phyloP scores from a whole-genome alignment of 2,888 invertebrate genomes.

The Pecten maximus region DNA sequence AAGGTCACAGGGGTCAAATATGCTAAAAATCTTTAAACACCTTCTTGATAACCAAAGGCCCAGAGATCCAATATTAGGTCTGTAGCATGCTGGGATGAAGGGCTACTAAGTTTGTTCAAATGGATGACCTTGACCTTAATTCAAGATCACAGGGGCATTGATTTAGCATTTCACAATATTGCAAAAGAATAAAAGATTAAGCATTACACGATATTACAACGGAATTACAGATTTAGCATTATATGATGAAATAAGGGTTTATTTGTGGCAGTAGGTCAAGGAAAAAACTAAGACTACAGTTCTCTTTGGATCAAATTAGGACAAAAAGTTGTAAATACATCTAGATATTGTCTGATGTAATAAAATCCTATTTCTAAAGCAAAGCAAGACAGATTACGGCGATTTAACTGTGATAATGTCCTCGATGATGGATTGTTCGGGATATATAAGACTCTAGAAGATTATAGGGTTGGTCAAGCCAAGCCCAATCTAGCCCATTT shows the following conservation, averaged over 20 bases:
- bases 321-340: background rate
- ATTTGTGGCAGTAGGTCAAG: background rate
- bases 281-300: background rate
- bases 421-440: background rate
- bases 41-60: too few relatives aligned
- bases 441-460: background rate
- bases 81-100: too few relatives aligned
- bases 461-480: conserved; percentile 21
- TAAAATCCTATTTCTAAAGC: background rate
- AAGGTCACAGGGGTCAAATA: too few relatives aligned
- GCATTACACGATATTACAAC: too few relatives aligned
- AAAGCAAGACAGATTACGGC: background rate
- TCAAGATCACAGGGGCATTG: too few relatives aligned
- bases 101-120: too few relatives aligned
- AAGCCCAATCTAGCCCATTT: background rate
- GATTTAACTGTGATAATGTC: background rate
- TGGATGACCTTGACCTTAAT: too few relatives aligned
- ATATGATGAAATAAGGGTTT: background rate
- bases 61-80: too few relatives aligned
- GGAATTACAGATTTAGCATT: background rate
- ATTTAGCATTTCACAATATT: too few relatives aligned
- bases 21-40: too few relatives aligned
- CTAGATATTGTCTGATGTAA: background rate
- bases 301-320: background rate
- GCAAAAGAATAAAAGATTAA: too few relatives aligned